phyloP scores from a whole-genome alignment of 1,140 invertebrate genomes.

The Eriosoma lanigerum region DNA sequence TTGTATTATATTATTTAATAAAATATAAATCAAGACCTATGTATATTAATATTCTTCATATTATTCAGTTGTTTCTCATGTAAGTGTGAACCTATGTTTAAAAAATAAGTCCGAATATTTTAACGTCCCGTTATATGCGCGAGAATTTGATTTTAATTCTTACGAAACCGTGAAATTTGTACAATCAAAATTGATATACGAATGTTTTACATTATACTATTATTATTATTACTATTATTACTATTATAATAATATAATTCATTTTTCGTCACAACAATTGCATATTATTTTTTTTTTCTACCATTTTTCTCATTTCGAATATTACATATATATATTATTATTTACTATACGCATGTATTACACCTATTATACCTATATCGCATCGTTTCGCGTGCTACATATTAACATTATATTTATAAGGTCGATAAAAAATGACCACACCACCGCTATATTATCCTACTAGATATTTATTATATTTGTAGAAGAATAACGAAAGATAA shows the following conservation, averaged over 20 bases:
- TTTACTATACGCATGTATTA: too few species aligned
- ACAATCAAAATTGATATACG: conserved; percentile 12
- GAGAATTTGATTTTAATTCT: conserved; percentile 29
- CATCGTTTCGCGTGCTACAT: conserved; percentile 27
- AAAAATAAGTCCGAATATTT: conserved; percentile 1
- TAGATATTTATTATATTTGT: not conserved
- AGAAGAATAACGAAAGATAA: not conserved
- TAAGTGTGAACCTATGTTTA: too few species aligned
- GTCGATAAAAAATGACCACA: not conserved
- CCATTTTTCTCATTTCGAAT: conserved; percentile 18
- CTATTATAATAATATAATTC: conserved; percentile 47
- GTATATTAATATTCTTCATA: too few species aligned
- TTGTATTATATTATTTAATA: too few species aligned
- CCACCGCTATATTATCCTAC: too few species aligned
- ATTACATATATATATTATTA: not conserved
- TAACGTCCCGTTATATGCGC: conserved; percentile 1
- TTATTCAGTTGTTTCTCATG: too few species aligned
- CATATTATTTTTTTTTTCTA: conserved; percentile 36
- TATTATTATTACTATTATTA: conserved; percentile 20
- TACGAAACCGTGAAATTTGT: conserved; percentile 46
- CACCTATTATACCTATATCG: not conserved
- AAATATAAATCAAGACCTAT: too few species aligned
- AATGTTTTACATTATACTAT: conserved; percentile 16
- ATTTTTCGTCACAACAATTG: conserved; percentile 29
- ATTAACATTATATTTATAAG: conserved; percentile 7